Evolutionary conservation across 2,888 invertebrate genomes (phyloP), one percentile per base, ranked within the genome.

Genomic region (Hesperia comma): DNA sequence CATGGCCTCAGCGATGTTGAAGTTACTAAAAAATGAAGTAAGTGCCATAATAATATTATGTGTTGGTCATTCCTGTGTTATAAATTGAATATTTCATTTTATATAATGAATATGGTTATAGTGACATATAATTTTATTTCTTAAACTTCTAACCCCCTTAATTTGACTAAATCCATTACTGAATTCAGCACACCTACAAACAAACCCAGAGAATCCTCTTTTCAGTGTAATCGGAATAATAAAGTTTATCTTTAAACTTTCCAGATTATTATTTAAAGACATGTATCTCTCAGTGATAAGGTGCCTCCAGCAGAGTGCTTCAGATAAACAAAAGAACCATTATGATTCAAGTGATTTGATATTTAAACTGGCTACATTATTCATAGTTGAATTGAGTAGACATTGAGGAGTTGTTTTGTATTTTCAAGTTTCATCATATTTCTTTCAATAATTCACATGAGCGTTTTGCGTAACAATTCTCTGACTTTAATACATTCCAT

Each of bases 11-110:
- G 74, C 86, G 74, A 90, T 92, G 87, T 75, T 92, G 74, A 92
- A 92, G 77, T 77, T 92, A 74, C 70, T 92, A 33, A 90, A 87
- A 83, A 82, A 86, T 57, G 90, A 92, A 87, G 92, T 92, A 86
- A 89, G 92, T 90, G 26, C 37, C 12, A 10, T 14, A 7, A 32
- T 2, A n/a, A 21, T 21, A 51, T n/a, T 32, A 21, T 6, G 12
- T 46, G 17, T 46, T 7, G 15, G 7, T 41, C n/a, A 41, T n/a
- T 41, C 12, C 1, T 1, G 1, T 37, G 12, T 1, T 12, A 0
- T 37, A 12, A 12, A 37, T 12, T 12, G 2, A 37, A 37, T 37
- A 37, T 37, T 37, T 12, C 1, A 37, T 37, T 8, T 8, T 37
- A 37, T 3, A 10, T n/a, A 37, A 37, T 37, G 10, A 37, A 37